Percentiles rank a stretch among this genome's conserved stretches.
phyloP scores from a whole-genome alignment of 2,113 vertebrate species.

The Nothocercus julius region DNA sequence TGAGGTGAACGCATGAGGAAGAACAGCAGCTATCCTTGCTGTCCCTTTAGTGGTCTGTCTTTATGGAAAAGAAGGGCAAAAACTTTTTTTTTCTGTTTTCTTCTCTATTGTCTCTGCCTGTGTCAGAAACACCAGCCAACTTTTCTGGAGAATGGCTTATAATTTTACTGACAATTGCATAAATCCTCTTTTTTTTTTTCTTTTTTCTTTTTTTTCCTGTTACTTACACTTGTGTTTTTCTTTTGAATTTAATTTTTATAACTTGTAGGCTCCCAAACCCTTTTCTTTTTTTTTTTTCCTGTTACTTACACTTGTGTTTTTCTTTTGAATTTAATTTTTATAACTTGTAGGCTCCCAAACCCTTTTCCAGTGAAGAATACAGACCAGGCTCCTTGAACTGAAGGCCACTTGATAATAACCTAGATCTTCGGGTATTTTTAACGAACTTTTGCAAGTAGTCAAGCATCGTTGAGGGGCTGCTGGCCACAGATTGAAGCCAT shows the following conservation, averaged over 20 bases:
- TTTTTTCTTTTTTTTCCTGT: neutral
- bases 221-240: neutral
- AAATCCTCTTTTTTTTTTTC: neutral
- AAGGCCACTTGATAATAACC: neutral
- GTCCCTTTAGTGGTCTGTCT: constrained; percentile 28
- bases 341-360: neutral
- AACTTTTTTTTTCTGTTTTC: neutral
- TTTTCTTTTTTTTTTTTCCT: neutral
- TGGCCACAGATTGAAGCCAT: neutral
- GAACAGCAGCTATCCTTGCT: neutral
- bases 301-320: neutral
- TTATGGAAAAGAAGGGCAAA: constrained; percentile 8
- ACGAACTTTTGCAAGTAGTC: neutral
- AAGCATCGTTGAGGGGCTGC: neutral
- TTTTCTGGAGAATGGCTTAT: neutral
- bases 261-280: neutral
- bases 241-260: neutral
- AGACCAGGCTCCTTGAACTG: neutral
- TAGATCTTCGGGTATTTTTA: neutral
- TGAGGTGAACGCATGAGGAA: constrained; percentile 26
- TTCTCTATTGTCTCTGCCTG: neutral
- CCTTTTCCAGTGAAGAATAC: neutral
- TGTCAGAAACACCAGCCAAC: constrained; percentile 1
- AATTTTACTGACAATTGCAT: neutral
- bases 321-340: neutral